Base-by-base conservation (phyloP, 2,797 vertebrate species). In the Danio albolineatus region DNA sequence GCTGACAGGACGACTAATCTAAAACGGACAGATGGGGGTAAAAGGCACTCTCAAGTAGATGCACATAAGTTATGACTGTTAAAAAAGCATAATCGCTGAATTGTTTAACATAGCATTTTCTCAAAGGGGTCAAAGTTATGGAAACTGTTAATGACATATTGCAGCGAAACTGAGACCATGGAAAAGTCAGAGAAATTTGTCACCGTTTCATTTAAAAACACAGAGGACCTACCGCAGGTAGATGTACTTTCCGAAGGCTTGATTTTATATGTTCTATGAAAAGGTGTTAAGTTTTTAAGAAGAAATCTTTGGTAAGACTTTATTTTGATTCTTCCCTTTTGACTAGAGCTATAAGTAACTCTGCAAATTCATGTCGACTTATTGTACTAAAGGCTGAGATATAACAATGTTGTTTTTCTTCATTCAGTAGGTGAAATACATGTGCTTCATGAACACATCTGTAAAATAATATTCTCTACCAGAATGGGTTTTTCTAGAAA, bases 51-150 rank as follows among this genome's bases (percentile, higher is more conserved):
- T 85, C 91, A 93, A 92, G 76, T 91, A 90, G 91, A 87, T 92
- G 88, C 88, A 88, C 89, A 89, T 91, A 94, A 93, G 72, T 65
- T 64, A 78, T 8, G 43, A 57, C 17, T 44, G 69, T 19, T 19
- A 39, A 76, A 81, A 70, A 10, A 61, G 51, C 28, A 73, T 41
- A 66, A 82, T 59, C 57, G 60, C 28, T 43, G 43, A 73, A 48
- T 74, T 80, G 51, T 80, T 74, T 67, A 59, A 70, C 72, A 65
- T 73, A 39, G 46, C 43, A 14, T 75, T 69, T 66, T 73, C 44
- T 78, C 61, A 78, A 60, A 88, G 92, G 94, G 93, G 94, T 92
- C 93, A 92, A 94, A 94, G 95, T 95, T 94, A 95, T 94, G 94
- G 78, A 92, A 94, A 93, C 87, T 89, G 89, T 92, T 93, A 94